Evolutionary conservation across 2,888 invertebrate species (phyloP).

Genomic region (Hypercompe scribonia): DNA sequence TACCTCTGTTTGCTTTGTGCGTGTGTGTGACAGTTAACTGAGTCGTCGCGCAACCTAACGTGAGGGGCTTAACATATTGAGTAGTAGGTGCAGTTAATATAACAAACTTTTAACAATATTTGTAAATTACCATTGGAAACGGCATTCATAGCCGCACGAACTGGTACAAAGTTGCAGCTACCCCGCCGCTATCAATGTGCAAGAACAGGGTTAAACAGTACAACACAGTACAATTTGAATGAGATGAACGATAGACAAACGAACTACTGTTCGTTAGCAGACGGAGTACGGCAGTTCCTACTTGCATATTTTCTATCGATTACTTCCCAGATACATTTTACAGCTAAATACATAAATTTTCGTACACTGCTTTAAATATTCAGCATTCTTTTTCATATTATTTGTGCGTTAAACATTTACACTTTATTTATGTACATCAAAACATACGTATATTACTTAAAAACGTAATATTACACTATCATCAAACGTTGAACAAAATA

Average conservation of each 20-base stretch:
- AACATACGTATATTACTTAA: constrained; percentile 84
- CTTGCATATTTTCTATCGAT: constrained; percentile 73
- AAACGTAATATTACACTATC: constrained; percentile 80
- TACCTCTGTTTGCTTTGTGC: constrained; percentile 72
- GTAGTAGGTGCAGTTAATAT: constrained; percentile 62
- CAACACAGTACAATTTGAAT: constrained; percentile 43
- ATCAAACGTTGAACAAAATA: constrained; percentile 77
- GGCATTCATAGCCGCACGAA: constrained; percentile 29
- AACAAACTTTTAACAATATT: constrained; percentile 54
- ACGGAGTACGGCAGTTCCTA: constrained; percentile 70
- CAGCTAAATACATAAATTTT: constrained; percentile 82
- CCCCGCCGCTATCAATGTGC: constrained; percentile 28
- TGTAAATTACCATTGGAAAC: constrained; percentile 49
- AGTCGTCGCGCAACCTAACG: constrained; percentile 58
- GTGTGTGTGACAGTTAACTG: constrained; percentile 73
- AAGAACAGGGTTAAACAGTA: constrained; percentile 17
- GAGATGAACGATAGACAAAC: constrained; percentile 42
- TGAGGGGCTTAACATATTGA: constrained; percentile 52
- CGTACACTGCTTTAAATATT: constrained; percentile 75
- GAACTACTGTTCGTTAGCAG: constrained; percentile 57
- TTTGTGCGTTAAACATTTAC: constrained; percentile 87
- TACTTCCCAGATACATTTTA: constrained; percentile 73
- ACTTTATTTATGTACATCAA: constrained; percentile 86
- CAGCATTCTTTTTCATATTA: constrained; percentile 77
- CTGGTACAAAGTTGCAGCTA: constrained; percentile 28